Evolutionary conservation across 2,113 vertebrate genomes (phyloP).

Genomic region (Psittacula cyanocephala): DNA sequence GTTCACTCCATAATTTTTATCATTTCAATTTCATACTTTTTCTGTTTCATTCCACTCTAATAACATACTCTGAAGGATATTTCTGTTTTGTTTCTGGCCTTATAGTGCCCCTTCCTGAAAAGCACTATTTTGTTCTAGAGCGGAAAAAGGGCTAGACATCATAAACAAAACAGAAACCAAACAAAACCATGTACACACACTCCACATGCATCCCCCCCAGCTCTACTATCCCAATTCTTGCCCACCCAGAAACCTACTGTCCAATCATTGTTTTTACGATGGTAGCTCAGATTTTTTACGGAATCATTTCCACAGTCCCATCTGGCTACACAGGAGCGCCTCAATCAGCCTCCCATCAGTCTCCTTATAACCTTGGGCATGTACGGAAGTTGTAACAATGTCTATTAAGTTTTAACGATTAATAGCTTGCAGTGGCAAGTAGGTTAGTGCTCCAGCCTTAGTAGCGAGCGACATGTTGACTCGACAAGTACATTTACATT

Average conservation of each 20-base stretch:
- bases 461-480: background rate
- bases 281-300: background rate
- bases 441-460: background rate
- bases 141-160: background rate
- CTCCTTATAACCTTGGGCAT: background rate
- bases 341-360: background rate
- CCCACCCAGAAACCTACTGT: background rate
- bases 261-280: fast-evolving
- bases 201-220: fast-evolving
- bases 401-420: background rate
- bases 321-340: background rate
- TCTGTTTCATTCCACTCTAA: background rate
- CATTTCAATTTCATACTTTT: background rate
- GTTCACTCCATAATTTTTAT: background rate
- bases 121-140: background rate
- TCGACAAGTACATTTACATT: background rate
- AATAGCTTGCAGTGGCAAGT: background rate
- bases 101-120: background rate
- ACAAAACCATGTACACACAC: fast-evolving
- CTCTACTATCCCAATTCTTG: background rate
- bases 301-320: background rate
- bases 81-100: background rate
- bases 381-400: background rate
- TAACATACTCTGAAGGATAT: background rate
- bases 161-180: fast-evolving